Conservation (phyloP, 1,140 invertebrate species). For the Drosophila ogumai region DNA sequence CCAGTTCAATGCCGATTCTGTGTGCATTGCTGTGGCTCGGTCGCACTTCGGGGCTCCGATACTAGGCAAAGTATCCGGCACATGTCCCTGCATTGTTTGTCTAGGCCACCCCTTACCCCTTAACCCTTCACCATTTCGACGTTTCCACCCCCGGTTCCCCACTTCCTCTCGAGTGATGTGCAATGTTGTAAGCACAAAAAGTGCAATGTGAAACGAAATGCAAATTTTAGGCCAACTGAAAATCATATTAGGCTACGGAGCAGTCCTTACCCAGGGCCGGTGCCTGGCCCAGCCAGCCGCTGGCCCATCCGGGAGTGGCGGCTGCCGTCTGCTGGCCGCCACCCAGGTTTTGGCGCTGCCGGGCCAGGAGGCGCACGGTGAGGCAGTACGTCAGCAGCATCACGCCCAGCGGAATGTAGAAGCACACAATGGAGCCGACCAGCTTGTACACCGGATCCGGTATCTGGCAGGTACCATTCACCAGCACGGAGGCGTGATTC, state of each 20-base stretch:
- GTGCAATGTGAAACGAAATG: conserved; percentile 43
- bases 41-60: conserved; percentile 19
- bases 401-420: conserved; percentile 97
- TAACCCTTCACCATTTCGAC: background rate
- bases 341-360: conserved; percentile 91
- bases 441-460: conserved; percentile 95
- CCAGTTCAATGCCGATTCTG: conserved; percentile 43
- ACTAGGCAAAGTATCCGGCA: conserved; percentile 13
- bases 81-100: conserved; percentile 30
- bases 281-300: conserved; percentile 87
- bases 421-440: conserved; percentile 96
- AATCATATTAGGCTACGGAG: conserved; percentile 55
- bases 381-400: conserved; percentile 97
- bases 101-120: conserved; percentile 10
- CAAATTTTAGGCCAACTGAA: conserved; percentile 51
- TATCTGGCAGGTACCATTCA: conserved; percentile 93
- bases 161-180: conserved; percentile 1
- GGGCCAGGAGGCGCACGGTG: conserved; percentile 92
- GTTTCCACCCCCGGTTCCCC: background rate
- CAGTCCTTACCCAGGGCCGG: conserved; percentile 86
- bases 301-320: conserved; percentile 86
- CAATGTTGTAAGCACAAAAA: conserved; percentile 44
- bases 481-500: conserved; percentile 92
- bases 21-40: conserved; percentile 58
- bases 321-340: conserved; percentile 81